Evolutionary conservation across 37 sponge, comb jelly and placozoan species (phyloP), one percentile per base, ranked within the genome.

Genomic region (Ianthella basta): DNA sequence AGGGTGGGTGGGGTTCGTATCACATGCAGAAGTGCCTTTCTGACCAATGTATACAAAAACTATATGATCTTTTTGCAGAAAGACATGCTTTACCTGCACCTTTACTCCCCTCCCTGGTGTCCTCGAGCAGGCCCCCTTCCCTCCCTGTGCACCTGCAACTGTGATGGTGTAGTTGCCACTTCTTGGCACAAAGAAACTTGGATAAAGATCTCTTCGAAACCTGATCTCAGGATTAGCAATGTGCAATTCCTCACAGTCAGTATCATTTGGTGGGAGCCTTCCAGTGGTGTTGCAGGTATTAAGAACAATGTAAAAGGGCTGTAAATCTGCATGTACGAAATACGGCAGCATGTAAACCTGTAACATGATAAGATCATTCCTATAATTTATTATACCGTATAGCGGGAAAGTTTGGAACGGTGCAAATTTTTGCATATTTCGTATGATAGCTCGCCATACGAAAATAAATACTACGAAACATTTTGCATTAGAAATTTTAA

Each of bases 141-240:
- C 91, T 34, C 91, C 91, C 0, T 70, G n/a, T 29, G 91, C 91
- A 1, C 91, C 91, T 29, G 91, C 91, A 59, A 91, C 67, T 16
- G 91, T 91, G 0, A 91, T 55, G 81, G 83, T 91, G 84, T 91
- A 91, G 15, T 27, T 15, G n/a, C 84, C 87, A 65, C 72, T 79
- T 25, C 73, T 59, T 1, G 91, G 91, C 12, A 91, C 18, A 32
- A 16, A 1, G 35, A 69, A 32, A 1, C 1, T 3, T 69, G 29
- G 70, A 30, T 6, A 2, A 18, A 4, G 34, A 29, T 2, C 34
- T 1, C 10, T 29, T 69, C 1, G 15, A 69, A 30, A 18, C 29
- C 1, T 4, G 3, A 35, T 30, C 6, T 24, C 70, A 30, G 34
- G 70, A 34, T 34, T 18, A 18, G 34, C 29, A 69, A 69, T 69